These are phyloP conservation scores for Falco peregrinus DNA, from an alignment of 2,797 vertebrate genomes.

Conservation along the genomic window DNA sequence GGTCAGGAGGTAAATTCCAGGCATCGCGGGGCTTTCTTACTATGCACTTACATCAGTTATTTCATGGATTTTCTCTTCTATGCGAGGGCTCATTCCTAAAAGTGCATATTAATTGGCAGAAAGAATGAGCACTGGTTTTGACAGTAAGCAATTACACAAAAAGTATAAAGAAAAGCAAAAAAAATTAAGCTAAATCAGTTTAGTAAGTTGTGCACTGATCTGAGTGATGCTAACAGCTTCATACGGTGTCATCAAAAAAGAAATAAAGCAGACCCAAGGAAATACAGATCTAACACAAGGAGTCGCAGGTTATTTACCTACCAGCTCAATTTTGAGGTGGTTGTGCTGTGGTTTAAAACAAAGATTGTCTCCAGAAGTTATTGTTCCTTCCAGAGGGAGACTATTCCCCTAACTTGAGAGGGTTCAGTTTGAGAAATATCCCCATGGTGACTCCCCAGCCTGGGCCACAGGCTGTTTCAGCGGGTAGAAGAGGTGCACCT, in stretches of 20 bases:
- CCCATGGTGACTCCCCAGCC: neutral
- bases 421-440: neutral
- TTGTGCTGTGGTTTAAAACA: neutral
- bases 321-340: neutral
- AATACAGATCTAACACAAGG: neutral
- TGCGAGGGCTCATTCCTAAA: neutral
- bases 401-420: neutral
- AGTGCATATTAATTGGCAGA: neutral
- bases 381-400: neutral
- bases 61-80: neutral
- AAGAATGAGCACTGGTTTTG: neutral
- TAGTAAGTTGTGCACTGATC: neutral
- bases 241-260: neutral
- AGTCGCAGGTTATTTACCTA: neutral
- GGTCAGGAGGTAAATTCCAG: neutral
- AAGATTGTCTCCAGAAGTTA: neutral
- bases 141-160: neutral
- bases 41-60: neutral
- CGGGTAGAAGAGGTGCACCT: neutral
- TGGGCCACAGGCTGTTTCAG: accelerated
- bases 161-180: neutral
- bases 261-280: neutral
- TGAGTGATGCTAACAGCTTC: neutral
- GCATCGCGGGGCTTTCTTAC: neutral
- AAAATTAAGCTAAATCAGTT: neutral